Evolutionary conservation across 2,888 invertebrate genomes (phyloP), one percentile per base, ranked within the genome.

Genomic region (Thereva unica): DNA sequence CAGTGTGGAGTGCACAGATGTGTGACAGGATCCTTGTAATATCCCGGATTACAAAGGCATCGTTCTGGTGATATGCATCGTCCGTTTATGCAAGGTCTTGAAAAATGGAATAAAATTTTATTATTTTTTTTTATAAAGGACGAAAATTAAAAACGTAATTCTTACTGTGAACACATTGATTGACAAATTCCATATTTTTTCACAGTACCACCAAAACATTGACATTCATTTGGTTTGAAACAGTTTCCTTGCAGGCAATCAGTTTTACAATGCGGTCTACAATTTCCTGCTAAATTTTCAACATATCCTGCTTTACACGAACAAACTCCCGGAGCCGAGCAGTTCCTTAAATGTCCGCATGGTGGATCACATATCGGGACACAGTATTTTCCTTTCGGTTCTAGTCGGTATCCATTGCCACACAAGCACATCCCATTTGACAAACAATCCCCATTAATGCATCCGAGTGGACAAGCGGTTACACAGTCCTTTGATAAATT

Each of bases 371-470:
- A 88, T 10, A 75, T 74, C 0, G 88, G 86, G 3, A 82, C 70
- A 71, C 88, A 88, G 72, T 80, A 85, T 69, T 82, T 83, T 61
- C 84, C 80, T 6, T 83, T 82, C 0, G 77, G 73, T 67, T 85
- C 84, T 52, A 84, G 73, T n/a, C 72, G 78, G 72, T 80, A 85
- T 0, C 86, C 85, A 6, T 84, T 80, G 68, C 85, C 85, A 73
- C 89, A 89, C 5, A 85, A 78, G 68, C 89, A 89, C 50, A 81
- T 80, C 0, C 81, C 81, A 10, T 83, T 80, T 0, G 82, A 79
- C 69, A 84, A 78, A 67, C 87, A 87, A 5, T 82, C 78, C 0
- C 87, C 87, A 70, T 87, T 85, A 65, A 85, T 82, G 71, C 87
- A 87, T 3, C 66, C 66, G 40, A 65, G n/a, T n/a, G 69, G 69